phyloP scores from a whole-genome alignment of 2,113 vertebrate species.

The Zosterops lateralis region DNA sequence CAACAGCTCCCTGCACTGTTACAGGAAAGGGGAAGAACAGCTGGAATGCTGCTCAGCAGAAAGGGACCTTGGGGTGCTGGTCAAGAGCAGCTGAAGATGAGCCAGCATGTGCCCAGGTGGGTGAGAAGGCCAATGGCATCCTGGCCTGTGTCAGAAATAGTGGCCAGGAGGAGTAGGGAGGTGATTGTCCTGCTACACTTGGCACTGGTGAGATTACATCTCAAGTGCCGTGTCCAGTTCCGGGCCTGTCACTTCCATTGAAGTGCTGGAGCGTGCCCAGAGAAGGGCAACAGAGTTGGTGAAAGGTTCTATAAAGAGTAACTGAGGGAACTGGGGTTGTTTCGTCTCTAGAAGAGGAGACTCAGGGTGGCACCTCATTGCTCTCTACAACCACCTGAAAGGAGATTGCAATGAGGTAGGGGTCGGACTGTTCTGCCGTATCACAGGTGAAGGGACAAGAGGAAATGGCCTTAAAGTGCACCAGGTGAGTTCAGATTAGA shows the following conservation, averaged over 20 bases:
- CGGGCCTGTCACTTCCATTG: not conserved
- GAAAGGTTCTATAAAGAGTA: not conserved
- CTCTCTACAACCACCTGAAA: not conserved
- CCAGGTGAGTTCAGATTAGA: not conserved
- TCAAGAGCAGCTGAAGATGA: not conserved
- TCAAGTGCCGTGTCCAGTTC: not conserved
- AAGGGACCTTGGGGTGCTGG: not conserved
- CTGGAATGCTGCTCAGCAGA: not conserved
- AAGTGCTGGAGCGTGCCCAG: not conserved
- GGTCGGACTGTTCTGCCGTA: accelerated
- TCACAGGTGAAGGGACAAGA: not conserved
- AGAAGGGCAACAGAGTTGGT: not conserved
- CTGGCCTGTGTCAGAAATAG: not conserved
- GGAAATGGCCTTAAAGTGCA: not conserved
- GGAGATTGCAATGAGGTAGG: not conserved
- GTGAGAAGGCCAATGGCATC: not conserved
- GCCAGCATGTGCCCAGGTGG: not conserved
- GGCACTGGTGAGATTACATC: not conserved
- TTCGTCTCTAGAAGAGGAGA: not conserved
- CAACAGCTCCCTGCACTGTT: not conserved
- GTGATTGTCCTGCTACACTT: not conserved
- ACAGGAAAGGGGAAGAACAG: not conserved
- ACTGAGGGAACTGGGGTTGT: not conserved
- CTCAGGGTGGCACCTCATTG: not conserved
- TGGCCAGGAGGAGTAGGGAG: not conserved